Evolutionary conservation across 2,797 vertebrate genomes (phyloP).

Genomic region (Sebastes vulpes): DNA sequence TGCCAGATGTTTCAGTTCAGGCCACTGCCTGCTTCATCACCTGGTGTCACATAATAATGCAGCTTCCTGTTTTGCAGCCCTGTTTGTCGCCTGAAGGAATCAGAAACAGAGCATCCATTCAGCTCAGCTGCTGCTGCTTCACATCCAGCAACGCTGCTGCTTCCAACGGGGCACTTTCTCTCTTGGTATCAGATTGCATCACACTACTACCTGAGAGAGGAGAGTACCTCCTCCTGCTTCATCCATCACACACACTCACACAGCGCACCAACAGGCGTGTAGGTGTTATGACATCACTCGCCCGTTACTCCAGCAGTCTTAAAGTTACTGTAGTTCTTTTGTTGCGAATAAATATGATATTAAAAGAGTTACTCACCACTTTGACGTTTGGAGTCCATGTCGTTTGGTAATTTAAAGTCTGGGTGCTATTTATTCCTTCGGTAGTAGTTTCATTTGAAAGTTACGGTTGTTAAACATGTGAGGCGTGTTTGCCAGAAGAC

Average conservation of each 20-base stretch:
- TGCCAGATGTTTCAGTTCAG: not conserved
- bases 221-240: constrained; percentile 36
- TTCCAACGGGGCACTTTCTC: constrained; percentile 32
- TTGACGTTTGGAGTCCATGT: constrained; percentile 70
- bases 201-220: constrained; percentile 67
- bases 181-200: constrained; percentile 72
- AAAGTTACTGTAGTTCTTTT: not conserved
- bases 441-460: constrained; percentile 31
- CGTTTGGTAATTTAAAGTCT: not conserved
- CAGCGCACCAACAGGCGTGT: constrained; percentile 18
- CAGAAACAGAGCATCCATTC: constrained; percentile 62
- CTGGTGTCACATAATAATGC: constrained; percentile 45
- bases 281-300: constrained; percentile 64
- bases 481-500: constrained; percentile 11
- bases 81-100: constrained; percentile 20
- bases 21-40: constrained; percentile 31
- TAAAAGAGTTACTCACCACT: constrained; percentile 64
- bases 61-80: constrained; percentile 49
- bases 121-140: constrained; percentile 6
- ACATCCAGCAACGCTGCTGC: constrained; percentile 20
- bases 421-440: constrained; percentile 8
- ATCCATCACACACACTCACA: not conserved
- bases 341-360: not conserved
- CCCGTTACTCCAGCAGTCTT: constrained; percentile 22
- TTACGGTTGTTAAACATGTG: not conserved